These are phyloP conservation scores for Acrobasis repandana DNA, from an alignment of 2,888 invertebrate species.

Conservation along the genomic window DNA sequence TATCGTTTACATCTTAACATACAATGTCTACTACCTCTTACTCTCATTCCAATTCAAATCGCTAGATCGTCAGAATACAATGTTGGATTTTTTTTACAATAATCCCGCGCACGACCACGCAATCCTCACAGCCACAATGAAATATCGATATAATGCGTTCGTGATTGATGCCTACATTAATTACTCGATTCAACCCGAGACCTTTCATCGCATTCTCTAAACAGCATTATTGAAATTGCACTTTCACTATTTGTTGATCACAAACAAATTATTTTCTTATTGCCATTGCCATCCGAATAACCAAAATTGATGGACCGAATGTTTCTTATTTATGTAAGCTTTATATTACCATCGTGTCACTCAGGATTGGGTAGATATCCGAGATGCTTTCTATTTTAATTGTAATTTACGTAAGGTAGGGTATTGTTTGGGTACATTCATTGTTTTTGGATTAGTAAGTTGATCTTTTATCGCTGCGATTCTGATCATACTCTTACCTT, in stretches of 20 bases:
- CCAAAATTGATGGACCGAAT: slow-evolving; percentile 58
- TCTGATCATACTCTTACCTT: neutral
- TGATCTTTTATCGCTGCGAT: slow-evolving; percentile 23
- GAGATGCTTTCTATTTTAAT: slow-evolving; percentile 64
- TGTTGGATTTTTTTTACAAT: neutral
- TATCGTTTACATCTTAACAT: neutral
- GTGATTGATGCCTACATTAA: slow-evolving; percentile 74
- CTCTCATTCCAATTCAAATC: slow-evolving; percentile 1
- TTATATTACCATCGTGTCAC: slow-evolving; percentile 52
- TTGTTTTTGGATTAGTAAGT: slow-evolving; percentile 40
- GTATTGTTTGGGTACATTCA: slow-evolving; percentile 41
- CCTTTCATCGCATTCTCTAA: slow-evolving; percentile 61
- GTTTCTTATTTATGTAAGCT: slow-evolving; percentile 64
- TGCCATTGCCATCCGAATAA: slow-evolving; percentile 60
- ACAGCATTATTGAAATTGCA: slow-evolving; percentile 68
- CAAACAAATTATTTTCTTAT: slow-evolving; percentile 50
- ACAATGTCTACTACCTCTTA: slow-evolving; percentile 6
- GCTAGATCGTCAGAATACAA: slow-evolving; percentile 10
- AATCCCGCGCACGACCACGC: slow-evolving; percentile 39
- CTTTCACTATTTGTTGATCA: slow-evolving; percentile 70
- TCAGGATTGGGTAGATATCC: slow-evolving; percentile 40
- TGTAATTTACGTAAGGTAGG: slow-evolving; percentile 51
- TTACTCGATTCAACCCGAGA: slow-evolving; percentile 59
- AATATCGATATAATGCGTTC: slow-evolving; percentile 44
- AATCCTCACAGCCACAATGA: slow-evolving; percentile 44